Percentiles rank a stretch among this genome's conserved stretches.
Evolutionary conservation across 2,797 vertebrate species (phyloP).

Genomic region (Acropternis orthonyx): DNA sequence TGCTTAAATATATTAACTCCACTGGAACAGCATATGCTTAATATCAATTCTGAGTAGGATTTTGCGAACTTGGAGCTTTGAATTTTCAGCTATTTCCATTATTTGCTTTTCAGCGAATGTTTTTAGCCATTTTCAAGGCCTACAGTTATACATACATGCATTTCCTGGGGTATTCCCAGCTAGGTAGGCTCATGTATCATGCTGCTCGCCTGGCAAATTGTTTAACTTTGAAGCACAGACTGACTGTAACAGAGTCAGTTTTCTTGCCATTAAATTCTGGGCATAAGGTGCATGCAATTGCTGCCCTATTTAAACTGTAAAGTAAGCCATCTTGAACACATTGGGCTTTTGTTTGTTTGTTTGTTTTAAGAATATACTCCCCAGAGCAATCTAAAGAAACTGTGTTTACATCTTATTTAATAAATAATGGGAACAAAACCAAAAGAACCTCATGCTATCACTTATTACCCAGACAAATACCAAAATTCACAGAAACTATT

Average conservation of each 20-base stretch:
- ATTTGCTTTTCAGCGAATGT: not conserved
- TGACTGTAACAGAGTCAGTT: not conserved
- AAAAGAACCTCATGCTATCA: not conserved
- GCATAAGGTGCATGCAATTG: not conserved
- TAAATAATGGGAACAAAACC: not conserved
- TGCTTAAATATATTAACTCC: not conserved
- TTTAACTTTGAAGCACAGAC: not conserved
- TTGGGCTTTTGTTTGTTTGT: no score
- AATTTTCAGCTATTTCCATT: not conserved
- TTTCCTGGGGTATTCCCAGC: not conserved
- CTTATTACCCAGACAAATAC: not conserved
- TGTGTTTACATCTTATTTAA: not conserved
- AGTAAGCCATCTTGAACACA: not conserved
- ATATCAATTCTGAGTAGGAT: not conserved
- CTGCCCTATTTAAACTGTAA: not conserved
- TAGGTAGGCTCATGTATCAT: not conserved
- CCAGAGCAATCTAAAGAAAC: not conserved
- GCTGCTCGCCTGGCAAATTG: not conserved
- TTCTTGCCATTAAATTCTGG: not conserved
- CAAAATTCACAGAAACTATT: not conserved
- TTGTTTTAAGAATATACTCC: not conserved
- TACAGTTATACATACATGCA: not conserved
- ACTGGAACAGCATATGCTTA: fast-evolving
- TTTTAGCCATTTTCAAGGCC: not conserved
- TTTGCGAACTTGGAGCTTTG: not conserved